Evolutionary conservation across 37 sponge, comb jelly and placozoan species (phyloP), one percentile per base, ranked within the genome.

Genomic region (Theonella swinhoei): DNA sequence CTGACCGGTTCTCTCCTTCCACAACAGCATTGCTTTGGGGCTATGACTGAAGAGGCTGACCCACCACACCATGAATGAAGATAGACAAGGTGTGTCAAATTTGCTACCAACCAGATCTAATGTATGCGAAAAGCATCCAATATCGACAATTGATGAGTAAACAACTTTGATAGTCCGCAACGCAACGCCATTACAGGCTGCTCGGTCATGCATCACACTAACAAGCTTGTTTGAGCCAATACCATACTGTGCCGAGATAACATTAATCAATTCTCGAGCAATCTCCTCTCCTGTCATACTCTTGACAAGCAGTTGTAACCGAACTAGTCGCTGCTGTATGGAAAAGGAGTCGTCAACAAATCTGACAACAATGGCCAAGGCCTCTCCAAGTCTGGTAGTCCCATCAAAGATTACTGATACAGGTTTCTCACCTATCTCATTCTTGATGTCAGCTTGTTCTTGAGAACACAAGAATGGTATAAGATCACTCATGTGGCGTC

Each of bases 391-490:
- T 8, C 75, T 42, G 32, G 75, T 75, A 7, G 54, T 75, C 4
- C 75, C 60, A 80, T 80, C 81, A 29, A 80, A 80, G 0, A 85
- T 54, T 0, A 85, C 78, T 1, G 85, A 76, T 22, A 26, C 66
- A 23, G 66, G 7, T 20, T 65, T 65, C 5, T 7, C 29, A 8
- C 7, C 4, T 65, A 26, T 37, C 31, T 71, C 17, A 71, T 3
- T 38, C 72, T 36, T 19, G 7, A 29, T 37, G 23, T 37, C 36
- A 33, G 39, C 40, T 42, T 34, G 5, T 42, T 24, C 75, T 19
- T 75, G 59, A 28, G 75, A 28, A 42, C 11, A 71, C 2, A 76
- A 67, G 41, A 77, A 85, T 14, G 77, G 85, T 2, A 85, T 11
- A 20, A 76, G 42, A 41, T 68, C 85, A 67, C 0, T 26, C 85